These are phyloP conservation scores for Larimichthys crocea DNA, from an alignment of 2,113 vertebrate genomes.

Conservation along the genomic window DNA sequence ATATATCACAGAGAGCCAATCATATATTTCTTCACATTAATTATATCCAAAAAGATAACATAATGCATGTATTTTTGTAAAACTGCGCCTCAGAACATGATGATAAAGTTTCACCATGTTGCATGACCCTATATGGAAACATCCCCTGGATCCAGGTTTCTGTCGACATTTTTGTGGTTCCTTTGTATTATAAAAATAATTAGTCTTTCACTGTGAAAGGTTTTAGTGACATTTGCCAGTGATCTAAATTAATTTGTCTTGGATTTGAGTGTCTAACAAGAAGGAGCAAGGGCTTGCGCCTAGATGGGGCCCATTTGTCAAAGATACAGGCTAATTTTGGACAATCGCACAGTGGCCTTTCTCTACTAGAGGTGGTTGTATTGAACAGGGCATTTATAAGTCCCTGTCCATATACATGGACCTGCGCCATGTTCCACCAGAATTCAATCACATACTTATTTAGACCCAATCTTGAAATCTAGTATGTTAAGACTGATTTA, in stretches of 20 bases:
- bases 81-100: constrained; percentile 73
- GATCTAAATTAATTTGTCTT: constrained; percentile 60
- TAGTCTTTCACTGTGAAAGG: constrained; percentile 71
- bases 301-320: constrained; percentile 51
- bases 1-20: constrained; percentile 69
- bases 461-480: constrained; percentile 60
- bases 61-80: constrained; percentile 83
- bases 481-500: constrained; percentile 55
- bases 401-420: constrained; percentile 59
- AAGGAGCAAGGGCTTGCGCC: constrained; percentile 69
- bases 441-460: constrained; percentile 57
- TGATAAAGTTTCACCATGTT: constrained; percentile 72
- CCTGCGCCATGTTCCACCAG: constrained; percentile 59
- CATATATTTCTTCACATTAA: constrained; percentile 76
- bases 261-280: constrained; percentile 62
- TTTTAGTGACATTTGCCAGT: constrained; percentile 67
- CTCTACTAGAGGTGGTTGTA: constrained; percentile 72
- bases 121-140: constrained; percentile 79
- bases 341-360: constrained; percentile 87
- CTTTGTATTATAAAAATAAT: constrained; percentile 62
- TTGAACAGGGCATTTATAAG: constrained; percentile 59
- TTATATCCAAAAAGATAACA: constrained; percentile 73
- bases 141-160: constrained; percentile 73
- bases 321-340: constrained; percentile 74
- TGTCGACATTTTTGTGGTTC: constrained; percentile 68